Percentiles rank a stretch among this genome's conserved stretches.
These are phyloP conservation scores for Abrostola triplasia DNA, from an alignment of 2,888 invertebrate species.

Conservation along the genomic window DNA sequence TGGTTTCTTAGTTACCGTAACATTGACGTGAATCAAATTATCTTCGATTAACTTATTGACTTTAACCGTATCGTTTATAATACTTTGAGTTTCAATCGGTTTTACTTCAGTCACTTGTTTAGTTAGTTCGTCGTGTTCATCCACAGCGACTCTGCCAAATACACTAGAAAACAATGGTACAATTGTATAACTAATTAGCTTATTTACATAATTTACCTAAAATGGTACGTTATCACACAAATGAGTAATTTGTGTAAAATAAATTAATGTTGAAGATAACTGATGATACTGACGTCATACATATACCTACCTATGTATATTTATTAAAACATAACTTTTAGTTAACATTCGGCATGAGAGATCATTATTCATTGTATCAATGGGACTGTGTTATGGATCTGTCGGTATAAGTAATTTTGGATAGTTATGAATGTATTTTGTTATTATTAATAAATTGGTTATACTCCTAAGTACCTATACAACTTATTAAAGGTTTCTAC, in stretches of 20 bases:
- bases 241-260: conserved; percentile 2
- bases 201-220: no score
- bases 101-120: conserved; percentile 43
- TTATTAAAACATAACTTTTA: no score
- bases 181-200: neutral
- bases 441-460: no score
- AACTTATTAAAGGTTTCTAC: no score
- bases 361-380: no score
- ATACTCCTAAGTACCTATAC: no score
- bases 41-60: conserved; percentile 29
- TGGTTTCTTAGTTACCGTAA: conserved; percentile 24
- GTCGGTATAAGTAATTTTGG: no score
- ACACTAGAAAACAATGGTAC: conserved; percentile 62
- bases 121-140: conserved; percentile 45
- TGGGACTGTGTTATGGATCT: no score
- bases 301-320: no score
- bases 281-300: no score
- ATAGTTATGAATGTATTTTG: no score
- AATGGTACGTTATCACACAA: conserved; percentile 11
- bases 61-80: conserved; percentile 24
- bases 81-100: conserved; percentile 29
- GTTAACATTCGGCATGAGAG: no score
- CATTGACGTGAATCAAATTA: conserved; percentile 20
- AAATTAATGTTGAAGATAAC: conserved; percentile 3
- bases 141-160: conserved; percentile 62